Conservation (phyloP, 2,113 vertebrate genomes). For the Prionailurus viverrinus region DNA sequence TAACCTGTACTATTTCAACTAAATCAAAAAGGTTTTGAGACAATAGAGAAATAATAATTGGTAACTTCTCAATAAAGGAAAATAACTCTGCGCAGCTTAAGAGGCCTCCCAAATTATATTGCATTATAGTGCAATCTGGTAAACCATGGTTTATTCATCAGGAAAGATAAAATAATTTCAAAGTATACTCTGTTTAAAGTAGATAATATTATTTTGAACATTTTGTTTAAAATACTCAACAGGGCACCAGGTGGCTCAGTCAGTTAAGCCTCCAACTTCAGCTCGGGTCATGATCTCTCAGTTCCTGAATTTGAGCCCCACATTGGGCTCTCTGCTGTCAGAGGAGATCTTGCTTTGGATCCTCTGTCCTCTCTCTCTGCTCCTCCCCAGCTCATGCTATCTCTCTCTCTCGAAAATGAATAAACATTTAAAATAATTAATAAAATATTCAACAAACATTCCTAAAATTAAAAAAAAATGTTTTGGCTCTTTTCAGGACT, state of each 20-base stretch:
- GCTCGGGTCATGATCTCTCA: too few relatives aligned
- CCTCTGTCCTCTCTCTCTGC: too few relatives aligned
- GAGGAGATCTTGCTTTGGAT: too few relatives aligned
- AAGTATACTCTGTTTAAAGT: background rate
- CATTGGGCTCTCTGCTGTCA: too few relatives aligned
- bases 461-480: background rate
- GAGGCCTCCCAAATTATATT: background rate
- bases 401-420: too few relatives aligned
- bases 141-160: background rate
- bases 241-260: too few relatives aligned
- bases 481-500: background rate
- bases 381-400: too few relatives aligned
- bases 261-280: too few relatives aligned
- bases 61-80: background rate
- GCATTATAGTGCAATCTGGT: background rate
- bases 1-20: background rate
- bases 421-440: too few relatives aligned
- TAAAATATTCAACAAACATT: background rate
- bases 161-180: background rate
- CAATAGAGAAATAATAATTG: background rate
- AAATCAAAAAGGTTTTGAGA: background rate
- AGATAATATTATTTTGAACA: background rate
- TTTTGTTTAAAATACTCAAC: background rate
- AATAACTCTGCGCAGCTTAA: background rate
- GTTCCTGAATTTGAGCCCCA: too few relatives aligned